Percentiles rank a stretch among this genome's conserved stretches.
Conservation (phyloP, 2,797 vertebrate genomes). For the Gadopsis marmoratus region DNA sequence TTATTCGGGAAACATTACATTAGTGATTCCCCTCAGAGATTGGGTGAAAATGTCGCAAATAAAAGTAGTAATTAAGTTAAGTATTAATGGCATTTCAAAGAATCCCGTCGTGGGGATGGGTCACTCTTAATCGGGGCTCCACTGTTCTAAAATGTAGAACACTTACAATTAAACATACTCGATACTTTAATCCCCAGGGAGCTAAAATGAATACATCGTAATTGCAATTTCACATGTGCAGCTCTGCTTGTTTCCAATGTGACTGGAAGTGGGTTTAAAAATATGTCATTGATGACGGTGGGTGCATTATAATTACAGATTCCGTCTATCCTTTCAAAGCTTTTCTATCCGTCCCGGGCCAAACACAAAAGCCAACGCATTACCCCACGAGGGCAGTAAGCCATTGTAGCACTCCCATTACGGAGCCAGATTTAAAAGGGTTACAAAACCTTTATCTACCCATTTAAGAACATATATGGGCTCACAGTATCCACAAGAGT, state of each 20-base stretch:
- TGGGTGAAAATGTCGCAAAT: constrained; percentile 56
- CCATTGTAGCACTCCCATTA: constrained; percentile 78
- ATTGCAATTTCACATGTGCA: constrained; percentile 78
- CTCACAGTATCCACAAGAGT: constrained; percentile 59
- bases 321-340: constrained; percentile 69
- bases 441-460: constrained; percentile 84
- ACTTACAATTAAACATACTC: constrained; percentile 82
- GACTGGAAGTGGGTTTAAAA: constrained; percentile 77
- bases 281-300: constrained; percentile 80
- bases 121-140: constrained; percentile 76
- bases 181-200: constrained; percentile 78
- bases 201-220: constrained; percentile 72
- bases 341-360: constrained; percentile 54
- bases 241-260: constrained; percentile 65
- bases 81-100: constrained; percentile 78
- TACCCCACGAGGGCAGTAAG: constrained; percentile 63
- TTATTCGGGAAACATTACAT: constrained; percentile 27
- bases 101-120: constrained; percentile 64
- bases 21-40: constrained; percentile 32
- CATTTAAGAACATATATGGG: constrained; percentile 84
- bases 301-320: constrained; percentile 81
- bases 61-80: constrained; percentile 83
- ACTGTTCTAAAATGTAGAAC: constrained; percentile 77
- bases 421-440: constrained; percentile 77
- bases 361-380: constrained; percentile 74